Percentiles rank a stretch among this genome's conserved stretches.
phyloP scores from a whole-genome alignment of 1,140 invertebrate species.

The Eurosta solidaginis region DNA sequence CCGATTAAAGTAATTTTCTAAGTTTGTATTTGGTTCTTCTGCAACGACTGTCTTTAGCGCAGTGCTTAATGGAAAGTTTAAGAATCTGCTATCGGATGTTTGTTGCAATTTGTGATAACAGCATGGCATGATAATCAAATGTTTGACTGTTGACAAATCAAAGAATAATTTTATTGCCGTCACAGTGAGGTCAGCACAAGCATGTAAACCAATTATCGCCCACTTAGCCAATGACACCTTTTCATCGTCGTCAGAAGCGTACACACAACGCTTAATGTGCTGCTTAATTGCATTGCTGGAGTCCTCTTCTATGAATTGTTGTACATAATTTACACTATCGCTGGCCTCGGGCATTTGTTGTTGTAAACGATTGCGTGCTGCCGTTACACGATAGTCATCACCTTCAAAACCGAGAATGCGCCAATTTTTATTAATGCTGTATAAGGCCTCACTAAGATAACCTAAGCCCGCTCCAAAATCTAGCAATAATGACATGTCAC shows the following conservation, averaged over 20 bases:
- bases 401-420: conserved; percentile 77
- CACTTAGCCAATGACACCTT: conserved; percentile 44
- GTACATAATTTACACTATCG: conserved; percentile 64
- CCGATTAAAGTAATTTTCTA: conserved; percentile 60
- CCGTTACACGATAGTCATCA: conserved; percentile 65
- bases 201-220: conserved; percentile 75
- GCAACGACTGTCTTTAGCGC: conserved; percentile 32
- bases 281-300: conserved; percentile 60
- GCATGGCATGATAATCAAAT: conserved; percentile 77
- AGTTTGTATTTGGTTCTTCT: not conserved
- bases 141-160: conserved; percentile 64
- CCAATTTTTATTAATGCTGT: conserved; percentile 65
- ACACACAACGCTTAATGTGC: not conserved
- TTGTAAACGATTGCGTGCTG: conserved; percentile 68
- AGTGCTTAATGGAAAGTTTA: conserved; percentile 69
- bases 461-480: conserved; percentile 85
- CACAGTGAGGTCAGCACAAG: conserved; percentile 82
- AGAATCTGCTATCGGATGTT: conserved; percentile 46
- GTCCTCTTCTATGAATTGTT: conserved; percentile 63
- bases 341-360: conserved; percentile 61
- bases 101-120: conserved; percentile 80
- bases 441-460: conserved; percentile 75
- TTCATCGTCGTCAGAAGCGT: conserved; percentile 1
- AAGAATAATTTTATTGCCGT: conserved; percentile 74
- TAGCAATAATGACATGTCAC: conserved; percentile 66